Evolutionary conservation across 2,888 invertebrate species (phyloP), one percentile per base, ranked within the genome.

Genomic region (Pardosa pseudoannulata): DNA sequence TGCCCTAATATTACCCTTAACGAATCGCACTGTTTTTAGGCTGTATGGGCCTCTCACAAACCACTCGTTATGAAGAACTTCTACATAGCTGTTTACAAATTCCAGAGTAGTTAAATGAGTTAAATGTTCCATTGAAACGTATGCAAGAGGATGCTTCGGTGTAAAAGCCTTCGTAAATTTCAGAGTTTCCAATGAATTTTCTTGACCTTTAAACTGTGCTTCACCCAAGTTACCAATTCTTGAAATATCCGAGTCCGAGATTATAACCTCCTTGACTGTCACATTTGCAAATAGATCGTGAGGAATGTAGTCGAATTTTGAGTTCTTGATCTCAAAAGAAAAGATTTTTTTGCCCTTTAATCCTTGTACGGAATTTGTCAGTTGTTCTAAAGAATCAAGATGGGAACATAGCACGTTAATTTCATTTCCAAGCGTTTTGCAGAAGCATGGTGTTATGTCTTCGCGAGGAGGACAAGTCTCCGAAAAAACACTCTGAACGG

Each of bases 141-240:
- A 82, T 9, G 82, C 70, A 13, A 82, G 64, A 6, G 82, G 82
- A 19, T 71, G 27, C 1, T 16, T 13, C 0, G n/a, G 9, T 11
- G 56, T 71, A 28, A 75, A 82, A 3, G 71, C 23, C 1, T 70
- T 62, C 0, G 1, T 19, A 13, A 82, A 62, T 27, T 16, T 62
- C 23, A 82, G n/a, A n/a, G 74, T 71, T 32, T 76, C 64, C 7
- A 82, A 13, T n/a, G 82, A 82, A 19, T 27, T 64, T 64, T 82
- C 82, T 27, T 76, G 19, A 27, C 82, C 82, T 70, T 76, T n/a
- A 27, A 82, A 82, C 28, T 82, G 82, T 2, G 75, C 64, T 7
- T 82, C 82, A 3, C 75, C 71, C 11, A 82, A 39, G 28, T 82
- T 75, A 0, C 27, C 82, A 41, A 82, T 82, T 41, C 82, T 50